Evolutionary conservation across 2,888 invertebrate species (phyloP).

Genomic region (Melieria picta): DNA sequence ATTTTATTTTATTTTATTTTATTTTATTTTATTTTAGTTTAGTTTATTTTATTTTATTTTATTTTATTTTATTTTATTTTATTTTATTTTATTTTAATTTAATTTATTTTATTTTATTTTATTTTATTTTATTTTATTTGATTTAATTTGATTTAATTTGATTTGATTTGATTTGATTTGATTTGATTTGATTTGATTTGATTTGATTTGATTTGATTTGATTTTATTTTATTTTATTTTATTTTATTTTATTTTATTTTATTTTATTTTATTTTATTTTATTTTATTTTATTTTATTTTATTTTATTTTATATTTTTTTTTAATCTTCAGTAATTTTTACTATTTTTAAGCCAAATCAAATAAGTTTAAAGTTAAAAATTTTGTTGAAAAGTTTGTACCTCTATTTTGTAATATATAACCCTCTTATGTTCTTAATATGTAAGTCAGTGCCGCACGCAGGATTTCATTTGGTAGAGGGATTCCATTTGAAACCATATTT

Average conservation of each 20-base stretch:
- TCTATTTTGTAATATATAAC: background rate
- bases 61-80: too few relatives aligned
- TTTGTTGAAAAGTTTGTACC: background rate
- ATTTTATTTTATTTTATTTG: slow-evolving; percentile 1
- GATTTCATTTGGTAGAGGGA: too few relatives aligned
- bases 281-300: slow-evolving; percentile 3
- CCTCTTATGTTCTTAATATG: background rate
- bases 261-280: slow-evolving; percentile 8
- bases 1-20: slow-evolving; percentile 5
- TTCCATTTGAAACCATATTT: too few relatives aligned
- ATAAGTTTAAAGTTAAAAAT: background rate
- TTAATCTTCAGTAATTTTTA: background rate
- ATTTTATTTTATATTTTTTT: background rate
- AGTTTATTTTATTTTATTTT: background rate
- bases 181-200: slow-evolving; percentile 2
- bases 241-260: slow-evolving; percentile 10
- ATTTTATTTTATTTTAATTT: background rate
- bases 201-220: background rate
- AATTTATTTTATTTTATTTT: slow-evolving; percentile 5
- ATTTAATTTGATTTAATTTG: slow-evolving; percentile 1
- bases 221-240: slow-evolving; percentile 9
- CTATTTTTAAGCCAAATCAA: background rate
- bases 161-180: background rate
- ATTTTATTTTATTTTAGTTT: background rate
- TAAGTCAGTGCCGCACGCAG: too few relatives aligned